Percentiles rank a stretch among this genome's conserved stretches.
phyloP scores from a whole-genome alignment of 2,113 vertebrate genomes.

The Cisticola juncidis region DNA sequence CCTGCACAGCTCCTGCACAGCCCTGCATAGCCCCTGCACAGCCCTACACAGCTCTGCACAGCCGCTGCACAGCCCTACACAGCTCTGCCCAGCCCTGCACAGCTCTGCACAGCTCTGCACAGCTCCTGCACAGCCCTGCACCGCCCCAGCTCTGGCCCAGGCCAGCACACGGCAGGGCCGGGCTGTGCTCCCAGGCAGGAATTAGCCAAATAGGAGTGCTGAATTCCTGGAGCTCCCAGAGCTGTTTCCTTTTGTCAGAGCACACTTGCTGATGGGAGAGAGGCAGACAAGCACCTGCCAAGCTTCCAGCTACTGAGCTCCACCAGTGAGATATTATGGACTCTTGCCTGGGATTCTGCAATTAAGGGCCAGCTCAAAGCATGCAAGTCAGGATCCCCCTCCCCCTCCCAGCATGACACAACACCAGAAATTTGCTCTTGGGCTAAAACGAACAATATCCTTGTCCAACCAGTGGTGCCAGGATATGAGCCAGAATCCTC shows the following conservation, averaged over 20 bases:
- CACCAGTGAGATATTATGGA: background rate
- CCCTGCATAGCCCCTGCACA: background rate
- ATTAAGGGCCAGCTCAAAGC: conserved; percentile 2
- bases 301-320: conserved; percentile 21
- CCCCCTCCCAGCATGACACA: conserved; percentile 32
- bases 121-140: background rate
- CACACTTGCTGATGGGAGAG: background rate
- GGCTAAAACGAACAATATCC: conserved; percentile 44
- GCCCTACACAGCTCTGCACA: too few species aligned
- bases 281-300: conserved; percentile 19
- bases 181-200: background rate
- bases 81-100: too few species aligned
- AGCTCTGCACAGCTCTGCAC: too few species aligned
- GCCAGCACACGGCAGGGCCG: background rate
- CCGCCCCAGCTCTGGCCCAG: background rate
- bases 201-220: background rate
- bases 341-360: conserved; percentile 18
- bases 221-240: background rate
- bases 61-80: too few species aligned
- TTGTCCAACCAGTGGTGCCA: conserved; percentile 52
- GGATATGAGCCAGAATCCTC: conserved; percentile 40
- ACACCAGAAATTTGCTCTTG: conserved; percentile 33
- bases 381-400: background rate
- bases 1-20: too few species aligned
- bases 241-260: background rate